Conservation (phyloP, 2,797 vertebrate genomes). For the Hippoglossus hippoglossus region DNA sequence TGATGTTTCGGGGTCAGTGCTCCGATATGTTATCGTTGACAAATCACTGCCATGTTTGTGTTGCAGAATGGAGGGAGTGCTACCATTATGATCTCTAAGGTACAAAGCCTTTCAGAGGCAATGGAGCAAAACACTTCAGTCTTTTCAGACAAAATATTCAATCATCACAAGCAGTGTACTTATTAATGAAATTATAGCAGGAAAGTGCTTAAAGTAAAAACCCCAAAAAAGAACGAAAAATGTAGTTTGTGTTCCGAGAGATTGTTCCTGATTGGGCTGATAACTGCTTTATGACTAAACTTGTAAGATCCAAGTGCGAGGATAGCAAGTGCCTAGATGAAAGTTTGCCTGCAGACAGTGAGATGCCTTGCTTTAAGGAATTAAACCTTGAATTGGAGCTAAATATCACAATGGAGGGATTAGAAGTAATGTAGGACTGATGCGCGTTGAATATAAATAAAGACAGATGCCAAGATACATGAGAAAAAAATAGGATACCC, state of each 20-base stretch:
- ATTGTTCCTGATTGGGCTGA: conserved; percentile 13
- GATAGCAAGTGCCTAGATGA: background rate
- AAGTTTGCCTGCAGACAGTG: conserved; percentile 14
- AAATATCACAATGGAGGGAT: conserved; percentile 23
- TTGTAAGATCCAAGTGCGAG: conserved; percentile 8
- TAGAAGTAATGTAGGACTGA: conserved; percentile 15
- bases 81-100: conserved; percentile 1
- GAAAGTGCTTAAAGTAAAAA: conserved; percentile 6
- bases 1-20: conserved; percentile 55
- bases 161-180: background rate
- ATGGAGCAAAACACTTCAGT: background rate
- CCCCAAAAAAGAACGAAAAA: background rate
- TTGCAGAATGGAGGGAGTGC: conserved; percentile 12
- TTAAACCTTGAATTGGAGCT: conserved; percentile 17
- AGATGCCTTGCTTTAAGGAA: conserved; percentile 5
- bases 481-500: conserved; percentile 38
- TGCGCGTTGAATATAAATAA: conserved; percentile 30
- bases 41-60: conserved; percentile 44
- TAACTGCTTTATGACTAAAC: conserved; percentile 40
- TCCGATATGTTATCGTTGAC: conserved; percentile 56
- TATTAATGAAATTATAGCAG: conserved; percentile 1
- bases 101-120: conserved; percentile 19
- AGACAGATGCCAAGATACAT: conserved; percentile 43
- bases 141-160: conserved; percentile 9
- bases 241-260: conserved; percentile 4